Conservation (phyloP, 2,113 vertebrate species). For the Thinocorus orbignyianus region DNA sequence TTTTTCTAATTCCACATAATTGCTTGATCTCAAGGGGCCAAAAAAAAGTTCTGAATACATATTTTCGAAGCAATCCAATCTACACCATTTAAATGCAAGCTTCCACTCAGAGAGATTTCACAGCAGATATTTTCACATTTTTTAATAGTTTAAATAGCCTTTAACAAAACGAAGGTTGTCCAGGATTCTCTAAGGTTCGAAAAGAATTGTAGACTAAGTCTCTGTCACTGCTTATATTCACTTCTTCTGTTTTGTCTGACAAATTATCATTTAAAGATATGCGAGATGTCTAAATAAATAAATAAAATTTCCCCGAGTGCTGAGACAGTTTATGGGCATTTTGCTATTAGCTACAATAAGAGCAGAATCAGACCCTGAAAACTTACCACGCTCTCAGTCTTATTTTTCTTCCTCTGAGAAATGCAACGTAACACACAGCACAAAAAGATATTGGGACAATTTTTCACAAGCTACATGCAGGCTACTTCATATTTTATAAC, state of each 20-base stretch:
- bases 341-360: conserved; percentile 9
- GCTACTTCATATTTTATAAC: conserved; percentile 39
- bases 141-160: conserved; percentile 56
- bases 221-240: conserved; percentile 42
- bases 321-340: conserved; percentile 31
- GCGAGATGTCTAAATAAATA: conserved; percentile 68
- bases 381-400: conserved; percentile 6
- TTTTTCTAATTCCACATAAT: conserved; percentile 76
- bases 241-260: conserved; percentile 57
- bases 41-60: conserved; percentile 70
- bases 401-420: conserved; percentile 46
- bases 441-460: conserved; percentile 40
- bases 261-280: conserved; percentile 64
- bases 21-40: conserved; percentile 71
- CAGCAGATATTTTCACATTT: conserved; percentile 49
- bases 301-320: conserved; percentile 43
- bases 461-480: conserved; percentile 8
- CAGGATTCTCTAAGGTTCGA: conserved; percentile 53
- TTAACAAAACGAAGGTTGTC: conserved; percentile 47
- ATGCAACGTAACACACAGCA: not conserved
- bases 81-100: conserved; percentile 61
- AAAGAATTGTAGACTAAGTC: conserved; percentile 27
- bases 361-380: conserved; percentile 43
- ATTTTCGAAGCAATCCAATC: conserved; percentile 66
- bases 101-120: conserved; percentile 46